Percentiles rank a stretch among this genome's conserved stretches.
These are phyloP conservation scores for Trissonchulus sp. DNA, from an alignment of 2,888 invertebrate genomes.

Conservation along the genomic window DNA sequence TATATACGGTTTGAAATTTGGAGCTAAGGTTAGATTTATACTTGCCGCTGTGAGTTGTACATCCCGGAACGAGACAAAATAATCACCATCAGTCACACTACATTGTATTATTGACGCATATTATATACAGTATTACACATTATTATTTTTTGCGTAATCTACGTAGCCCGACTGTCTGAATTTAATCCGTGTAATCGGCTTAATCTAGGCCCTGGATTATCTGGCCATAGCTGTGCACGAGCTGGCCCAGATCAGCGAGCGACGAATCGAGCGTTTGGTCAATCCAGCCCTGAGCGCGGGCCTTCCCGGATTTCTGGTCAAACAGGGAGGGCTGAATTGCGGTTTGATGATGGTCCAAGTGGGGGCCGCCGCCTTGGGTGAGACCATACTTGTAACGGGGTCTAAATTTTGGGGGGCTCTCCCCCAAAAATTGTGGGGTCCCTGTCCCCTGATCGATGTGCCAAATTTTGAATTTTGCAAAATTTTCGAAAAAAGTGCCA, in stretches of 20 bases:
- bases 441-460: no score
- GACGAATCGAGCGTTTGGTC: conserved; percentile 62
- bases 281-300: conserved; percentile 62
- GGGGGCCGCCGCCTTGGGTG: conserved; percentile 64
- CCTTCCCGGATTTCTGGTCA: conserved; percentile 63
- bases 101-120: no score
- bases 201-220: conserved; percentile 60
- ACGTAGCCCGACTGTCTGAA: no score
- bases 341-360: conserved; percentile 67
- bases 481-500: no score
- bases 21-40: no score
- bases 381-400: conserved; percentile 28
- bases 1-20: background rate
- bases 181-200: no score
- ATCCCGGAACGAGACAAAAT: no score
- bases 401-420: conserved; percentile 26
- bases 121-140: no score
- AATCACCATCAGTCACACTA: no score
- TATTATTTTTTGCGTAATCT: no score
- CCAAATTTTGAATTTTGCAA: no score
- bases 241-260: conserved; percentile 64
- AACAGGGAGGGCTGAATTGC: conserved; percentile 65
- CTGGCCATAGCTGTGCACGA: conserved; percentile 64
- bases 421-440: conserved; percentile 28
- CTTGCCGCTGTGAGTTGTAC: no score